Evolutionary conservation across 2,888 invertebrate genomes (phyloP), one percentile per base, ranked within the genome.

Genomic region (Epinotia bilunana): DNA sequence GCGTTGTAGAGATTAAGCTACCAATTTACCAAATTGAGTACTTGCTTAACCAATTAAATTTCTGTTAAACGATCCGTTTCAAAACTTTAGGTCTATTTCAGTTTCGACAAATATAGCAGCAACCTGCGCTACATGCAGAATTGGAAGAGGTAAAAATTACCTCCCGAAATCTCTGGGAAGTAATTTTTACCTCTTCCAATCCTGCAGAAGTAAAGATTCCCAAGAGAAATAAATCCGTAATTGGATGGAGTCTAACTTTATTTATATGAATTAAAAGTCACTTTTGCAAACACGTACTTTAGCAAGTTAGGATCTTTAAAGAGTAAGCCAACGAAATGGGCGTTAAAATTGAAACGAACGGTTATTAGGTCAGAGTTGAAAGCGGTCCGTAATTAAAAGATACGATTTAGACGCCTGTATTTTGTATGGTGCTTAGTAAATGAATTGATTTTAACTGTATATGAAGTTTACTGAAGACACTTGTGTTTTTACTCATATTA

Each of bases 291-390:
- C 6, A 55, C 33, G 13, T 18, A 55, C 9, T 18, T 55, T 39
- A 49, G 33, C 58, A 5, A 46, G 23, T 58, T 69, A 67, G 11
- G 58, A 20, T 7, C 7, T 46, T 58, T n/a, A 69, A 58, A 58
- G 58, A 16, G 58, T n/a, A 58, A 23, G 16, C 55, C 28, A 55
- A 62, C 67, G 55, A 39, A 67, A 69, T 43, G 57, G 20, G 33
- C 64, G 74, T 60, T 60, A 18, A 64, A 70, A 70, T 74, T 70
- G n/a, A 70, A 69, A 69, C 18, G 20, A 53, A 63, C 33, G 20
- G 20, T 63, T 74, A 49, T 65, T 39, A 70, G 63, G 70, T 70
- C 58, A 74, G 13, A 64, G 64, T 70, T 70, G 64, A 74, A 63
- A 64, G 70, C 18, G 28, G 67, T 20, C 7, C 16, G 33, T 11